Evolutionary conservation across 2,888 invertebrate species (phyloP).

Genomic region (Coecobrya sp.): DNA sequence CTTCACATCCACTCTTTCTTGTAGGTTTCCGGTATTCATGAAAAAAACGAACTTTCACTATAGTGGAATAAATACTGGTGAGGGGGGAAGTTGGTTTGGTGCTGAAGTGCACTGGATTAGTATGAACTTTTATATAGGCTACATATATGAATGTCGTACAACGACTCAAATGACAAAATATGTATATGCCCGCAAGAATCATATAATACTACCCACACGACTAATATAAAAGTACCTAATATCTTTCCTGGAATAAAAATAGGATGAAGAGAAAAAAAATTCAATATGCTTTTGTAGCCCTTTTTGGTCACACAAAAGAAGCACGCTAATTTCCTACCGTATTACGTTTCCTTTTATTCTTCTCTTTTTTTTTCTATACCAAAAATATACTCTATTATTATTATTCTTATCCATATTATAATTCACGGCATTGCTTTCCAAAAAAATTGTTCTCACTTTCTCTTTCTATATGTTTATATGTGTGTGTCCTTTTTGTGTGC

Average conservation of each 20-base stretch:
- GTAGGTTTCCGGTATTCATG: slow-evolving; percentile 32
- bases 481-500: not conserved
- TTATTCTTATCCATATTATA: not conserved
- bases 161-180: too few relatives aligned
- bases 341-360: slow-evolving; percentile 10
- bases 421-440: slow-evolving; percentile 30
- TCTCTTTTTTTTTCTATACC: not conserved
- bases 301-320: slow-evolving; percentile 9
- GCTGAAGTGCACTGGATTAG: not conserved
- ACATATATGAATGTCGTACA: not conserved
- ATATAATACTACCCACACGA: too few relatives aligned
- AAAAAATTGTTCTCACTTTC: slow-evolving; percentile 16
- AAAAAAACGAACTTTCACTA: slow-evolving; percentile 30
- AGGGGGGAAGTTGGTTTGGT: not conserved
- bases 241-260: not conserved
- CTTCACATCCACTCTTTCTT: slow-evolving; percentile 24
- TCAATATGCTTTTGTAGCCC: not conserved
- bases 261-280: not conserved
- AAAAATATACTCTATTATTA: not conserved
- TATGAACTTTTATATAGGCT: not conserved
- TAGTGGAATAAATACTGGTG: not conserved
- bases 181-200: too few relatives aligned
- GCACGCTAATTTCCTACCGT: slow-evolving; percentile 58
- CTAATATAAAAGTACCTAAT: not conserved
- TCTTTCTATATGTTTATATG: not conserved